These are phyloP conservation scores for Cryptosula pallasiana DNA, from an alignment of 2,888 invertebrate genomes.

Conservation along the genomic window DNA sequence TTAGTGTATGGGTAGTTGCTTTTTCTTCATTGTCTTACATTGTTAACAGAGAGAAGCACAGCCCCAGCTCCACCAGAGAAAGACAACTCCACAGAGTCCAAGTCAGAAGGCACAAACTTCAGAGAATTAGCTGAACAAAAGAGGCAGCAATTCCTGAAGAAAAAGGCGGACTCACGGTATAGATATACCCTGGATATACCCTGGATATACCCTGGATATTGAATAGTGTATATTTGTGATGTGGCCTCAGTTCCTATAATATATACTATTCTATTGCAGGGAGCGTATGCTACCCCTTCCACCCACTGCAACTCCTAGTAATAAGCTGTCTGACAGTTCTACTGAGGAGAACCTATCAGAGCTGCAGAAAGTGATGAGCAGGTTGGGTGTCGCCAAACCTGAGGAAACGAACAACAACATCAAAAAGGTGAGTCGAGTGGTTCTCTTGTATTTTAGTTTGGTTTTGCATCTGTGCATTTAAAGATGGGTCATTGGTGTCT, in stretches of 20 bases:
- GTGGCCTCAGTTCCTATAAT: neutral
- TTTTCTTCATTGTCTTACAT: too few species aligned
- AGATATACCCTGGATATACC: neutral
- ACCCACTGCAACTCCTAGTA: neutral
- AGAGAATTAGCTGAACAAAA: conserved; percentile 43
- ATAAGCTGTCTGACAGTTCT: neutral
- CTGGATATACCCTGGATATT: neutral
- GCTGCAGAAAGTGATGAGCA: conserved; percentile 17
- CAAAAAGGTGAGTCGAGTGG: conserved; percentile 8
- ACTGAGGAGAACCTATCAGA: neutral
- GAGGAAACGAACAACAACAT: conserved; percentile 13
- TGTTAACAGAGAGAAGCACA: too few species aligned
- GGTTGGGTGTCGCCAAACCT: neutral
- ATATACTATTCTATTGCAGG: neutral
- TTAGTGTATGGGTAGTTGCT: too few species aligned
- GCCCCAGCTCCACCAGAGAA: too few species aligned
- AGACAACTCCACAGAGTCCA: too few species aligned
- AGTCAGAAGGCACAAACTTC: conserved; percentile 32
- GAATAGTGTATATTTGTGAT: neutral
- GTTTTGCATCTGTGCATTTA: too few species aligned
- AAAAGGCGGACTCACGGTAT: conserved; percentile 28
- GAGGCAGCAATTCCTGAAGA: conserved; percentile 40
- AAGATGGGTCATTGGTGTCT: too few species aligned
- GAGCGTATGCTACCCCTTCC: neutral
- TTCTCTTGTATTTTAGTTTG: too few species aligned